Base-by-base conservation (phyloP, 2,113 vertebrate genomes). In the Steatornis caripensis region DNA sequence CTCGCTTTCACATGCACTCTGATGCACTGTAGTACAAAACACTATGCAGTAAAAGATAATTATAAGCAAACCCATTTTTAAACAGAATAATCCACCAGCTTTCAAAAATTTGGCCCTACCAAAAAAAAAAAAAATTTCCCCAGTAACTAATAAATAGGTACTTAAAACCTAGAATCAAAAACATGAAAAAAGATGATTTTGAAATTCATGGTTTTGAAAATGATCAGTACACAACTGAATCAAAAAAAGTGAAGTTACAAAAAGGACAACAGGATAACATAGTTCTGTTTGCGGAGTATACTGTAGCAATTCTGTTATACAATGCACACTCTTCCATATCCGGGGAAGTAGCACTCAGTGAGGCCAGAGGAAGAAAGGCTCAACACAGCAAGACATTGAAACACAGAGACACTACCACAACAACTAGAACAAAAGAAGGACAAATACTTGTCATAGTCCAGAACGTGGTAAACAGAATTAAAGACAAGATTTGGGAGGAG, bases 191-290 rank as follows among this genome's bases (percentile, higher is more conserved):
- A 41, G 0, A 54, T 1, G 1, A 8, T 10, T 78, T 72, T 71
- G 41, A 96, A 92, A 58, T 37, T 36, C 29, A 41, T 0, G 2
- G 7, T 58, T 87, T 81, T 78, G 26, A 75, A 84, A 89, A 60
- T 1, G 0, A 13, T 24, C 5, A 13, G 11, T 30, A 79, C 8
- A 57, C 8, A 55, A 78, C 3, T 15, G 1, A 39, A 78, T 39
- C 1, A 30, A 68, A 55, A n/a, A 51, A 71, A 26, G 1, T 29
- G 8, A 55, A 84, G 27, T n/a, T 49, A 32, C 39, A 11, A 46
- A 57, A 69, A 19, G 8, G 8, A 41, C 2, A 77, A 74, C 1
- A 39, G 36, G 15, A 29, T 5, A 69, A 15, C 39, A 72, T 4
- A 8, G 14, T 55, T 82, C 27, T 53, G 41, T 4, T 77, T 65